Conservation (phyloP, 2,113 vertebrate genomes). For the Toxotes chatareus region DNA sequence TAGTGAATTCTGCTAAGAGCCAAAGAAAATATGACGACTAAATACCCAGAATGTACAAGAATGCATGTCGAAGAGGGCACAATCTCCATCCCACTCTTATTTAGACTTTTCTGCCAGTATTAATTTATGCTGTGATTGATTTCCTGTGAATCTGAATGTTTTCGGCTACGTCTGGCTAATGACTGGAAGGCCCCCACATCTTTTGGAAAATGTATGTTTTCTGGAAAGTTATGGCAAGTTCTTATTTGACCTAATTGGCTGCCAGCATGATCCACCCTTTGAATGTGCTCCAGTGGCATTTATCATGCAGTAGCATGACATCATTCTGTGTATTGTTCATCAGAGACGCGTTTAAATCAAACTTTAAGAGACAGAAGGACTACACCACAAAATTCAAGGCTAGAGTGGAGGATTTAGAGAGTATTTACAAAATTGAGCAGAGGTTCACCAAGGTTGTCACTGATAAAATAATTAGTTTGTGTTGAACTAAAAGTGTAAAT, state of each 20-base stretch:
- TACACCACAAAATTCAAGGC: slow-evolving; percentile 49
- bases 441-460: slow-evolving; percentile 25
- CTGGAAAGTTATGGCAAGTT: slow-evolving; percentile 65
- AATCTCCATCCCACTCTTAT: slow-evolving; percentile 36
- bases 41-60: slow-evolving; percentile 43
- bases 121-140: slow-evolving; percentile 66
- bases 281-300: slow-evolving; percentile 66
- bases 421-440: slow-evolving; percentile 23
- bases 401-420: slow-evolving; percentile 37
- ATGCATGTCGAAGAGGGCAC: slow-evolving; percentile 38
- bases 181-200: slow-evolving; percentile 57
- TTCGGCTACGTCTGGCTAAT: slow-evolving; percentile 60
- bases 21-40: slow-evolving; percentile 57
- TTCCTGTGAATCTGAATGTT: slow-evolving; percentile 48
- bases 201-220: slow-evolving; percentile 65
- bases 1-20: slow-evolving; percentile 40
- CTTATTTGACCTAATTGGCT: slow-evolving; percentile 70
- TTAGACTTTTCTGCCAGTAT: slow-evolving; percentile 42
- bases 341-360: slow-evolving; percentile 70
- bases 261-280: slow-evolving; percentile 72
- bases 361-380: slow-evolving; percentile 50
- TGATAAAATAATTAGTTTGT: slow-evolving; percentile 46
- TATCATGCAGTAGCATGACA: slow-evolving; percentile 70
- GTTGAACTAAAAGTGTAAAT: slow-evolving; percentile 28
- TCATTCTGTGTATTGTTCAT: slow-evolving; percentile 71